Evolutionary conservation across 2,113 vertebrate genomes (phyloP).

Genomic region (Calidris pygmaea): DNA sequence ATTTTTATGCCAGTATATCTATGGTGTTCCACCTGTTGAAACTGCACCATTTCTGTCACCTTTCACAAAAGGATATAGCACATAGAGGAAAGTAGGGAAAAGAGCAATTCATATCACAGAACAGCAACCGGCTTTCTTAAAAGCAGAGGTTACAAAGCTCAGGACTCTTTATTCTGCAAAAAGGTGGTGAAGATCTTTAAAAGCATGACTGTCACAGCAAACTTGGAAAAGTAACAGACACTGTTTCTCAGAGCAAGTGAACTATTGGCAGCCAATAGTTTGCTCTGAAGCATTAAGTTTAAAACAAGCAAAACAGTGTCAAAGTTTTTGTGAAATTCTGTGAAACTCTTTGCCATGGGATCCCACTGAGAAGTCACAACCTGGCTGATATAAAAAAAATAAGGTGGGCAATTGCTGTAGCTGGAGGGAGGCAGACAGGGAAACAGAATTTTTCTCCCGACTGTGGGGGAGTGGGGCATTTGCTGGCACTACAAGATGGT

Average conservation of each 20-base stretch:
- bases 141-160: constrained; percentile 13
- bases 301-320: neutral
- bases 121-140: neutral
- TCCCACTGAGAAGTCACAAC: neutral
- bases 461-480: neutral
- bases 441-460: neutral
- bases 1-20: neutral
- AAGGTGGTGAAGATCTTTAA: neutral
- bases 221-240: neutral
- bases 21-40: neutral
- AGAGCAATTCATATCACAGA: neutral
- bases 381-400: neutral
- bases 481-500: neutral
- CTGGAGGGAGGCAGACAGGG: neutral
- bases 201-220: neutral
- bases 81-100: neutral
- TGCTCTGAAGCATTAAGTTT: neutral
- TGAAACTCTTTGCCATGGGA: neutral
- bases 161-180: neutral
- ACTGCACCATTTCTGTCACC: neutral
- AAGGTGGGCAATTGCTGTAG: neutral
- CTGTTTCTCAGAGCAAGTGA: neutral
- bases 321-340: neutral
- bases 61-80: neutral
- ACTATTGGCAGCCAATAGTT: neutral